Evolutionary conservation across 2,113 vertebrate species (phyloP).

Genomic region (Cephalopterus ornatus): DNA sequence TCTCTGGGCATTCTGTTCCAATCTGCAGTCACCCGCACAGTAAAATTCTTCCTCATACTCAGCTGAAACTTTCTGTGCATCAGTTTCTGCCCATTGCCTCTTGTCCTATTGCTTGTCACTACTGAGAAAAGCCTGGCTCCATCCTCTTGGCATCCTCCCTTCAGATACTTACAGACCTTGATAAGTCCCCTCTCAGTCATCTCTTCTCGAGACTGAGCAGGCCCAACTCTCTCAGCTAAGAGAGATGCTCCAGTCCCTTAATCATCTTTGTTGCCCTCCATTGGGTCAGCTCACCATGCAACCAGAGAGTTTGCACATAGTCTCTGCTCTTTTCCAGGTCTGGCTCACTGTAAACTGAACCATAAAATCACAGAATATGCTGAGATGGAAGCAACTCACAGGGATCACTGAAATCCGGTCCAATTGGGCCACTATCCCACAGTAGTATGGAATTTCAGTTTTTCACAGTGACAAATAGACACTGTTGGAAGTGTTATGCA

Average conservation of each 20-base stretch:
- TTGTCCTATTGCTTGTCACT: not conserved
- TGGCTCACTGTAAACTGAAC: not conserved
- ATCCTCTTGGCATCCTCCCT: not conserved
- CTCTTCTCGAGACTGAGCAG: not conserved
- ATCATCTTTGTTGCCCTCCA: not conserved
- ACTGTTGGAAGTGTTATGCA: not conserved
- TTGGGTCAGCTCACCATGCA: not conserved
- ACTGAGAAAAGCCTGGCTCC: not conserved
- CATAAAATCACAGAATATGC: not conserved
- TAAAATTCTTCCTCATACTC: not conserved
- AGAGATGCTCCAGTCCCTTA: not conserved
- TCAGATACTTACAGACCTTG: fast-evolving
- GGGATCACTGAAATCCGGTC: not conserved
- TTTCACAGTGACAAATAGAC: not conserved
- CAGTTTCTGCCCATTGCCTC: not conserved
- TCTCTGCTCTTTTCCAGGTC: not conserved
- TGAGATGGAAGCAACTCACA: not conserved
- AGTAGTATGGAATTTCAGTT: not conserved
- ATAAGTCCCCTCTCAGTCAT: not conserved
- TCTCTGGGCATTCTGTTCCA: not conserved
- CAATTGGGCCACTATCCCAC: not conserved
- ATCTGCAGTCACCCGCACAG: not conserved
- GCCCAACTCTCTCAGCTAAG: not conserved
- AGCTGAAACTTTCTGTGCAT: not conserved
- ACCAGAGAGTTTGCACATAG: fast-evolving